Evolutionary conservation across 2,888 invertebrate genomes (phyloP), one percentile per base, ranked within the genome.

Genomic region (Graphium colonna): DNA sequence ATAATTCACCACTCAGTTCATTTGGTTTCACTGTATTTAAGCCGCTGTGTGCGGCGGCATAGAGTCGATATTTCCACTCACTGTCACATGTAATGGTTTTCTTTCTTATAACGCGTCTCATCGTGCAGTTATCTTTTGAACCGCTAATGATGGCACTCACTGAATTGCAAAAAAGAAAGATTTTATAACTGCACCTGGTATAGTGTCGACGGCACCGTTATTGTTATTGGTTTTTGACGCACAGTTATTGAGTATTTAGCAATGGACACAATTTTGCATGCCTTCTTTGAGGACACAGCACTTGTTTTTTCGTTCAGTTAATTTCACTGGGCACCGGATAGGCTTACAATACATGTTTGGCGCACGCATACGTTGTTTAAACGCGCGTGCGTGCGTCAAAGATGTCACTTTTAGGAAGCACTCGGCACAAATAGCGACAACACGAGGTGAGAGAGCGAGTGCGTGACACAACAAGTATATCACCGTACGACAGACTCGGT

Each of bases 51-150:
- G 57, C 61, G 66, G 75, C 77, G 79, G 67, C 72, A 67, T 74
- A 73, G 69, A 71, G 67, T 73, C 70, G 65, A 73, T 73, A 71
- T 73, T 73, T 77, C 91, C 92, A 92, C 92, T 92, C 92, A 92
- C 92, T 91, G 91, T 92, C 92, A 92, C 92, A 92, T 92, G 92
- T 92, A 92, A 92, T 92, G 92, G 92, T 92, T 92, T 21, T 5
- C 78, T 61, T 80, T 77, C 67, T 65, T 67, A 71, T 73, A 77
- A 71, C 74, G 80, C 71, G 75, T 75, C 68, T 57, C 60, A 63
- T 61, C 60, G 74, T 65, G 66, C 65, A 79, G 77, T 71, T 71
- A 69, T 70, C 67, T 61, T 59, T 65, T 67, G 59, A 64, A 68
- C 64, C 77, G 77, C 71, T 78, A 82, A 79, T 66, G 88, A 90